phyloP scores from a whole-genome alignment of 2,113 vertebrate species.

The Pseudorasbora parva region DNA sequence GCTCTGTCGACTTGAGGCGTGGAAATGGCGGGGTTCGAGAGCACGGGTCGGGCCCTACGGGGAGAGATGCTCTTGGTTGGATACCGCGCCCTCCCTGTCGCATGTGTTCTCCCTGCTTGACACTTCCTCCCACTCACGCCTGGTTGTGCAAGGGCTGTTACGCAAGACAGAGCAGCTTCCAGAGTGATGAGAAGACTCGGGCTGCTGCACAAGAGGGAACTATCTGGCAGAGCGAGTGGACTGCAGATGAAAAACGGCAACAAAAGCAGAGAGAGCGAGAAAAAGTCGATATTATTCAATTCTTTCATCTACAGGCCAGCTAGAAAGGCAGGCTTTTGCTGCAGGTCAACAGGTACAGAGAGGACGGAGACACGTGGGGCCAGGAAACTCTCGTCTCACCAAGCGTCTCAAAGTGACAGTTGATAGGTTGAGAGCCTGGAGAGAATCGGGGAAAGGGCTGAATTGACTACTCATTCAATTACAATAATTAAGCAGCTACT shows the following conservation, averaged over 20 bases:
- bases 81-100: constrained; percentile 56
- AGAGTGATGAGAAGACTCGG: constrained; percentile 54
- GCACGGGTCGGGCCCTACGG: not conserved
- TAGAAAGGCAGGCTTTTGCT: not conserved
- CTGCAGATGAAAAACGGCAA: constrained; percentile 25
- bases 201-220: constrained; percentile 11
- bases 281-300: constrained; percentile 8
- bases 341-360: not conserved
- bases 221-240: constrained; percentile 18
- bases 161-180: constrained; percentile 64
- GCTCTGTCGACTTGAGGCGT: not conserved
- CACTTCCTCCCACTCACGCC: constrained; percentile 68
- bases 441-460: constrained; percentile 2
- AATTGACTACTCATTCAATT: constrained; percentile 46
- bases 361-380: not conserved
- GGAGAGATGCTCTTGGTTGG: constrained; percentile 6
- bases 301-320: constrained; percentile 7
- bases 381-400: not conserved
- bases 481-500: constrained; percentile 27
- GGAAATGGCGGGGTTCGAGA: constrained; percentile 1
- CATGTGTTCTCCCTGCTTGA: constrained; percentile 75
- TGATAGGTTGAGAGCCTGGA: constrained; percentile 2
- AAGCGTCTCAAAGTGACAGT: constrained; percentile 2
- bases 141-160: constrained; percentile 67
- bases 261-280: constrained; percentile 5